Conservation (phyloP, 2,113 vertebrate species). For the Oreocharis arfaki region DNA sequence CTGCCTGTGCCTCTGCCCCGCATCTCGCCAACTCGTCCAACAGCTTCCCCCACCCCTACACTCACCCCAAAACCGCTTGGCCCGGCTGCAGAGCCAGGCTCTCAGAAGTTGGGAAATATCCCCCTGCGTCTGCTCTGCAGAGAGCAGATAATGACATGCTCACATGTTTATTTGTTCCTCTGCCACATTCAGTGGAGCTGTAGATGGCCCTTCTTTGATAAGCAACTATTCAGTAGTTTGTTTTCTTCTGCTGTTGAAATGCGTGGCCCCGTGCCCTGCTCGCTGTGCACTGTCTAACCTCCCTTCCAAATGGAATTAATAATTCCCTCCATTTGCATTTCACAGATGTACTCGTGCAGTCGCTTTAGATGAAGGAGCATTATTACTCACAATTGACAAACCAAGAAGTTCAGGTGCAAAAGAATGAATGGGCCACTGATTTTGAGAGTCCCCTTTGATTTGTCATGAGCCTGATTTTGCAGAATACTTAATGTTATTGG, state of each 20-base stretch:
- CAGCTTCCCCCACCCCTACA: neutral
- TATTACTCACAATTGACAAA: slow-evolving; percentile 47
- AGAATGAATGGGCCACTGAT: slow-evolving; percentile 58
- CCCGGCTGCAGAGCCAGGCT: neutral
- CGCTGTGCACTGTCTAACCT: slow-evolving; percentile 7
- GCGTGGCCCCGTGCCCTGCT: slow-evolving; percentile 29
- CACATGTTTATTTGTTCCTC: neutral
- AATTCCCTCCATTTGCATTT: slow-evolving; percentile 40
- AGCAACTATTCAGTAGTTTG: slow-evolving; percentile 42
- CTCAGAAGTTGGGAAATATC: neutral
- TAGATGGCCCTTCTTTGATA: slow-evolving; percentile 38
- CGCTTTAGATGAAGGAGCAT: slow-evolving; percentile 3
- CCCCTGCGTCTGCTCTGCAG: neutral
- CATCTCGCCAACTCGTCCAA: fast-evolving
- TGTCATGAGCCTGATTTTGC: slow-evolving; percentile 44
- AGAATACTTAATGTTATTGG: slow-evolving; percentile 7
- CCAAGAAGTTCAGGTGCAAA: slow-evolving; percentile 56
- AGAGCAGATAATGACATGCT: neutral
- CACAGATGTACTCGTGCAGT: slow-evolving; percentile 13
- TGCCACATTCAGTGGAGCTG: neutral
- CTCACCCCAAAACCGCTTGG: neutral
- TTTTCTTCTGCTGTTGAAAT: slow-evolving; percentile 44
- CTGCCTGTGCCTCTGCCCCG: neutral
- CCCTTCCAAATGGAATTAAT: slow-evolving; percentile 19
- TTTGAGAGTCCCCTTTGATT: slow-evolving; percentile 52